Conservation (phyloP, 2,113 vertebrate genomes). For the Poeciliopsis retropinna region DNA sequence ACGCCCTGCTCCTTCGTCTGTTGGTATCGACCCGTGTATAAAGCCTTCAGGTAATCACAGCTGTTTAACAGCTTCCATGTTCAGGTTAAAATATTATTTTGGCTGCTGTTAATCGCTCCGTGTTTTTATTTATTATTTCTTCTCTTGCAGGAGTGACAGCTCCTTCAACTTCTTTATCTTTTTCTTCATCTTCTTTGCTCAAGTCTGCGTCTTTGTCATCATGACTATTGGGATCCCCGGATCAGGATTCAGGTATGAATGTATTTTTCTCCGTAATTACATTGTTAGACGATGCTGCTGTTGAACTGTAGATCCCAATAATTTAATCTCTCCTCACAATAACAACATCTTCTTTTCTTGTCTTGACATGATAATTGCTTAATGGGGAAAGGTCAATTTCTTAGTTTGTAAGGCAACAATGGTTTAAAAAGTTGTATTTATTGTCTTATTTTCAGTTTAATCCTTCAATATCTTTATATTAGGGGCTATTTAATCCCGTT, state of each 20-base stretch:
- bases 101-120: background rate
- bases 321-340: background rate
- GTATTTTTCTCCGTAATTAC: background rate
- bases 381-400: background rate
- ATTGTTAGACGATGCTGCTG: background rate
- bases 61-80: background rate
- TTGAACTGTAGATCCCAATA: background rate
- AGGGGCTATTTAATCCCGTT: background rate
- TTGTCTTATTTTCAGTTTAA: background rate
- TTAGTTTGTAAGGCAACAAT: background rate
- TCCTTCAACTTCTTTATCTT: slow-evolving; percentile 98
- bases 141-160: slow-evolving; percentile 89
- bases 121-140: background rate
- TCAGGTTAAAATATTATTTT: background rate
- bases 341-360: background rate
- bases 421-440: background rate
- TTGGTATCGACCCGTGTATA: slow-evolving; percentile 97
- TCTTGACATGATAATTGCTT: background rate
- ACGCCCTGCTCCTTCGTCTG: slow-evolving; percentile 95
- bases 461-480: no score
- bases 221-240: slow-evolving; percentile 93
- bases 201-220: slow-evolving; percentile 87
- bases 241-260: slow-evolving; percentile 92
- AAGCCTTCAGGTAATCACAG: slow-evolving; percentile 89
- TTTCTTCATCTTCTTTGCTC: slow-evolving; percentile 96